phyloP scores from a whole-genome alignment of 1,140 invertebrate species.

The Drosophila nasuta region DNA sequence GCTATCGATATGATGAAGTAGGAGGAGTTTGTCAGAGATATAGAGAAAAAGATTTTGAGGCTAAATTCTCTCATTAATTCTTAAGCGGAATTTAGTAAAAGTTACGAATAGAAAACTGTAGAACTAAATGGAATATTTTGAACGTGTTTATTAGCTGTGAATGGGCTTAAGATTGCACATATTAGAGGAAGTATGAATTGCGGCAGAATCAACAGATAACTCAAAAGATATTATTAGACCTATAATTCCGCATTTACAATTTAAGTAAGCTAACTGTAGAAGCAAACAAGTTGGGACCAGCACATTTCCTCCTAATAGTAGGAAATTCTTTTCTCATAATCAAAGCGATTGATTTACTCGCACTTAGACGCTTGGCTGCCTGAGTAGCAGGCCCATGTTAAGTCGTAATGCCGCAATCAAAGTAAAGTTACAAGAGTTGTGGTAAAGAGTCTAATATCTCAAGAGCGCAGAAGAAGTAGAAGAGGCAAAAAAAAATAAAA shows the following conservation, averaged over 20 bases:
- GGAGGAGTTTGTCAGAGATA: neutral
- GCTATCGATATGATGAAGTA: conserved; percentile 2
- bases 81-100: neutral
- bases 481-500: neutral
- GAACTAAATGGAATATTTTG: neutral
- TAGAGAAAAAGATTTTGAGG: neutral
- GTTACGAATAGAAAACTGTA: neutral
- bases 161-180: too few relatives aligned
- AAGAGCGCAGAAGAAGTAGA: neutral
- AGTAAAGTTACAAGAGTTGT: conserved; percentile 28
- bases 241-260: too few relatives aligned
- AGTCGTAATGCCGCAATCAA: conserved; percentile 42
- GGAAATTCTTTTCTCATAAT: conserved; percentile 24
- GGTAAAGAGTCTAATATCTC: conserved; percentile 35
- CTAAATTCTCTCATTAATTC: neutral
- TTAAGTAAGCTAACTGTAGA: conserved; percentile 1
- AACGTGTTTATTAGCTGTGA: too few relatives aligned
- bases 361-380: conserved; percentile 27
- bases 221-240: too few relatives aligned
- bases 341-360: conserved; percentile 28
- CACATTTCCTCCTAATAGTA: neutral
- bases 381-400: conserved; percentile 23
- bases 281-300: neutral
- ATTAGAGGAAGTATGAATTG: too few relatives aligned
- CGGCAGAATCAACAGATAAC: too few relatives aligned